A percentile compares a stretch with the other conserved stretches of the same genome.
Conservation (phyloP, 2,888 invertebrate species). For the Poecilus cupreus region DNA sequence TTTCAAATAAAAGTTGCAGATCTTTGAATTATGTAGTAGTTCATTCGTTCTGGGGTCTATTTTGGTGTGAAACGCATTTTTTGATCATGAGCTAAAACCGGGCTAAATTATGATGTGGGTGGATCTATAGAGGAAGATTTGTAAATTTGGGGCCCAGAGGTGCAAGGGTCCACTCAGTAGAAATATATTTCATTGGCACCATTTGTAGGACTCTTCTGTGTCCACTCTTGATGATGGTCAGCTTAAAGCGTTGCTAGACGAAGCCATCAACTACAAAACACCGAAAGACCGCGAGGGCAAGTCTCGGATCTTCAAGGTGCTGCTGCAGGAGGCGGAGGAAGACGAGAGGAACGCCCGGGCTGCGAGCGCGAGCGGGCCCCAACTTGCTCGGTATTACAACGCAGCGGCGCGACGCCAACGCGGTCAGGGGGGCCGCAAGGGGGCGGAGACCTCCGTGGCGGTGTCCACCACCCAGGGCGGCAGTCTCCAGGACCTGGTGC, state of each 20-base stretch:
- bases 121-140: too few relatives aligned
- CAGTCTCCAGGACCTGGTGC: constrained; percentile 76
- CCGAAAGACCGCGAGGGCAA: constrained; percentile 91
- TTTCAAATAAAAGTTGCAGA: too few relatives aligned
- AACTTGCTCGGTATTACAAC: constrained; percentile 72
- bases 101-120: too few relatives aligned
- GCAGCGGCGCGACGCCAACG: constrained; percentile 70
- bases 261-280: constrained; percentile 88
- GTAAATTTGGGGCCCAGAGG: too few relatives aligned
- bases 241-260: constrained; percentile 85
- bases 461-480: constrained; percentile 72
- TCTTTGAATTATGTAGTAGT: too few relatives aligned
- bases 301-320: constrained; percentile 88
- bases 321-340: constrained; percentile 85
- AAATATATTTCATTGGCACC: background rate
- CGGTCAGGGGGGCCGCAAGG: constrained; percentile 52
- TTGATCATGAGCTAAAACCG: too few relatives aligned
- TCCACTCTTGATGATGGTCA: constrained; percentile 83
- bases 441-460: background rate
- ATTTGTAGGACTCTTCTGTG: constrained; percentile 63
- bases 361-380: constrained; percentile 73
- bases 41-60: too few relatives aligned
- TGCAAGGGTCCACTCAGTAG: too few relatives aligned
- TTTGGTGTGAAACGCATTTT: too few relatives aligned
- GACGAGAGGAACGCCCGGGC: constrained; percentile 80